These are phyloP conservation scores for Pristionchus maxplancki DNA, from an alignment of 2,888 invertebrate genomes.

Conservation along the genomic window DNA sequence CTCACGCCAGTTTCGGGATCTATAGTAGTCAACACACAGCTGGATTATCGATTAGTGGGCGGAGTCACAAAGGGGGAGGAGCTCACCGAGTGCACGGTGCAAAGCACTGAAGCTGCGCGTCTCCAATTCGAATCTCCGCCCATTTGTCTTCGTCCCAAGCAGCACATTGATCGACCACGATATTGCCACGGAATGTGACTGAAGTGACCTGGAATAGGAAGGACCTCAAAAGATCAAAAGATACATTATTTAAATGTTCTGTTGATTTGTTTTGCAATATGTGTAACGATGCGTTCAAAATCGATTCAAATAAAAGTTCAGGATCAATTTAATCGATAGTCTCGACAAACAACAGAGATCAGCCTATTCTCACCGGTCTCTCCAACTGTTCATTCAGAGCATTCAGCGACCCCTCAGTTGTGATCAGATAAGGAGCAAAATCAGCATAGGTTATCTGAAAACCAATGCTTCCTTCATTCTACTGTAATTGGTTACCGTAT, in stretches of 20 bases:
- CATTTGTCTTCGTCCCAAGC: conserved; percentile 74
- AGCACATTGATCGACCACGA: conserved; percentile 67
- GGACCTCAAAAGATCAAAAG: background rate
- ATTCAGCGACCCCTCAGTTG: conserved; percentile 67
- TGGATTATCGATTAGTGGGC: background rate
- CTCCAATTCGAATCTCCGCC: conserved; percentile 71
- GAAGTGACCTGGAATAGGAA: conserved; percentile 56
- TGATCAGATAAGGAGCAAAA: conserved; percentile 69
- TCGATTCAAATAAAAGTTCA: background rate
- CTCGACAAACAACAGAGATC: background rate
- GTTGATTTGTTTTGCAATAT: too few species aligned
- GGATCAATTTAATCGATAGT: background rate
- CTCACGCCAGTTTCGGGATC: conserved; percentile 61
- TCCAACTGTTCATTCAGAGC: conserved; percentile 64
- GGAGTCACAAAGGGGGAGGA: background rate
- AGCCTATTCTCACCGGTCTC: background rate
- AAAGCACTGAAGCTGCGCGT: conserved; percentile 70
- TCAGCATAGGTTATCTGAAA: conserved; percentile 70
- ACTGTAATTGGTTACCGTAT: conserved; percentile 53
- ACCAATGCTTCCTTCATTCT: background rate
- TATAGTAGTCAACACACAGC: conserved; percentile 65
- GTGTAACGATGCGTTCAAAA: too few species aligned
- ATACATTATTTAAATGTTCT: too few species aligned
- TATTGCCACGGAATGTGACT: conserved; percentile 71
- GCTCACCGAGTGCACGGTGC: conserved; percentile 71